Evolutionary conservation across 2,113 vertebrate species (phyloP).

Genomic region (Amphiprion ocellaris): DNA sequence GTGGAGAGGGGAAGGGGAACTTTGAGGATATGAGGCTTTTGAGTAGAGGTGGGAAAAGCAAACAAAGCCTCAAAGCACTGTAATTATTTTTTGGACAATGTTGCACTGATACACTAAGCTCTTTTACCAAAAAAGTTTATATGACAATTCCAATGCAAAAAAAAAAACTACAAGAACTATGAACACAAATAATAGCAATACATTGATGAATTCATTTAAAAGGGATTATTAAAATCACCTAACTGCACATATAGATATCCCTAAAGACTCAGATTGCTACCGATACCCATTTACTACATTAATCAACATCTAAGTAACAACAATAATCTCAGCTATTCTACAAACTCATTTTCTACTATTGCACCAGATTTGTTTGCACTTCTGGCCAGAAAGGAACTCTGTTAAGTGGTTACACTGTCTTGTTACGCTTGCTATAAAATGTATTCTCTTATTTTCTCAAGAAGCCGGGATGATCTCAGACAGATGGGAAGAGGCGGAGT

Average conservation of each 20-base stretch:
- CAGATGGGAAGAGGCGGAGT: slow-evolving; percentile 68
- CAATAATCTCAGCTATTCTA: neutral
- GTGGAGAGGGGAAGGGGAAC: neutral
- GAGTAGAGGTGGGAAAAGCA: neutral
- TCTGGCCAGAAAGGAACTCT: slow-evolving; percentile 29
- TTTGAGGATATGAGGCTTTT: neutral
- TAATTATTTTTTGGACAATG: neutral
- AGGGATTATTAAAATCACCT: too few relatives aligned
- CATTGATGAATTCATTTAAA: neutral
- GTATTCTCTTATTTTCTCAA: slow-evolving; percentile 45
- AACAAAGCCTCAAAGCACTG: neutral
- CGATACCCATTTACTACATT: neutral
- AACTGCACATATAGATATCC: too few relatives aligned
- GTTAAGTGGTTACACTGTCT: slow-evolving; percentile 37
- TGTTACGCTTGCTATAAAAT: slow-evolving; percentile 42
- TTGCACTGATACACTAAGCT: neutral
- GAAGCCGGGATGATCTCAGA: slow-evolving; percentile 57
- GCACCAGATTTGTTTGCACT: slow-evolving; percentile 26
- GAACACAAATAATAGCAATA: neutral
- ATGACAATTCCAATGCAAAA: neutral
- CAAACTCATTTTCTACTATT: slow-evolving; percentile 8
- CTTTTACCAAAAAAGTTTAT: neutral
- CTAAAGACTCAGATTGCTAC: neutral
- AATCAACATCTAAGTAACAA: neutral
- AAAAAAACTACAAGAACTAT: neutral